Evolutionary conservation across 2,888 invertebrate species (phyloP).

Genomic region (Andricus quercusramuli): DNA sequence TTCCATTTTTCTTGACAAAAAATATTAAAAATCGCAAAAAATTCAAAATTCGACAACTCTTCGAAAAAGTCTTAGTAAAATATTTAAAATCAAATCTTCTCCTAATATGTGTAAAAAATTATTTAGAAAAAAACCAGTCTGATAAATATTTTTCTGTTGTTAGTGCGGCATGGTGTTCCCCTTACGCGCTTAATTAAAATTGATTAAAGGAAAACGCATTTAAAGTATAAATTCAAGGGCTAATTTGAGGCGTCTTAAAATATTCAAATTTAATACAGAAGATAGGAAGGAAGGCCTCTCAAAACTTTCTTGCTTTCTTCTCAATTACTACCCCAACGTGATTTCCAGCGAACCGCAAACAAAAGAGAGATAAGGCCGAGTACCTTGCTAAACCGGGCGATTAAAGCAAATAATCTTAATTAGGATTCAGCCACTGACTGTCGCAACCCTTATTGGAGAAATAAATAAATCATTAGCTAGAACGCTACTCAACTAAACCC

Average conservation of each 20-base stretch:
- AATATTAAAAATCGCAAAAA: no score
- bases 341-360: constrained; percentile 11
- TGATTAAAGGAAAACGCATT: background rate
- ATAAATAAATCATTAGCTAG: constrained; percentile 36
- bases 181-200: background rate
- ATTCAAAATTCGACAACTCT: no score
- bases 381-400: constrained; percentile 13
- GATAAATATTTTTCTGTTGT: no score
- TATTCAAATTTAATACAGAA: constrained; percentile 7
- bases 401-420: constrained; percentile 38
- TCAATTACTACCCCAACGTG: background rate
- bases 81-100: no score
- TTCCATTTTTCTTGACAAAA: no score
- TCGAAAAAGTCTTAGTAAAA: no score
- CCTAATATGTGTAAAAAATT: no score
- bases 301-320: constrained; percentile 12
- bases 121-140: no score
- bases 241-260: background rate
- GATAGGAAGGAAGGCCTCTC: background rate
- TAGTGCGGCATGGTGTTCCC: no score
- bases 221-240: background rate
- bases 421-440: constrained; percentile 27
- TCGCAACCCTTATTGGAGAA: constrained; percentile 17
- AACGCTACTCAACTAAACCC: constrained; percentile 18
- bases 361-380: constrained; percentile 25